Base-by-base conservation (phyloP, 2,888 invertebrate genomes). In the Schrankia costaestrigalis region DNA sequence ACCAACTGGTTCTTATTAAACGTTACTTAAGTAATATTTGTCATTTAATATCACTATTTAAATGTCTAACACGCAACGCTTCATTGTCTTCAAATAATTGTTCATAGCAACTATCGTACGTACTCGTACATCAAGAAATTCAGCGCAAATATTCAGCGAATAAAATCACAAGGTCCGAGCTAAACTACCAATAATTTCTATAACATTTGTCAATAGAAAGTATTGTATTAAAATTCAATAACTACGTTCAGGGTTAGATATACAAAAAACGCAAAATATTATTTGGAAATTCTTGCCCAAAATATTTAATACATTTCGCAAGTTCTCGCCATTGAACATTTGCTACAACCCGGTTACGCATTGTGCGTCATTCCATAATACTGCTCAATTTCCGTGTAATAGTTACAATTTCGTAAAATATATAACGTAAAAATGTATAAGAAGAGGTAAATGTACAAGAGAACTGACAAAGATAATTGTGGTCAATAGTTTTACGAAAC, bases 211-310 rank as follows among this genome's bases (percentile, higher is more conserved):
- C 39, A 39, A 49, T 60, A 52, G 57, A 60, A 56, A 55, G 60
- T 56, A 26, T 42, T 38, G 34, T 43, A 17, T 50, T 27, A 31
- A 44, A 36, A 40, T 37, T 31, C 37, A 42, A 40, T 38, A 28
- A 11, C 43, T 48, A 32, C 52, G 56, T 53, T 69, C 67, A 71
- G 69, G 66, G 71, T 68, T 66, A 56, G 52, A n/a, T n/a, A n/a
- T n/a, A n/a, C n/a, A n/a, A 57, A 57, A 60, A 54, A 54, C 43
- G 44, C 43, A 48, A 57, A n/a, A 56, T 56, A 54, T 59, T 55
- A 56, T 65, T 70, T 56, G 45, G 67, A 65, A 70, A 70, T 58
- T 49, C 53, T 55, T 54, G 49, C 41, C 45, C 48, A 61, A 59
- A 59, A 62, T 50, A 52, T 58, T 58, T 39, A 44, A 35, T 52